Evolutionary conservation across 92 coral and sea anemone genomes (phyloP), one percentile per base, ranked within the genome.

Genomic region (Ricordea florida): DNA sequence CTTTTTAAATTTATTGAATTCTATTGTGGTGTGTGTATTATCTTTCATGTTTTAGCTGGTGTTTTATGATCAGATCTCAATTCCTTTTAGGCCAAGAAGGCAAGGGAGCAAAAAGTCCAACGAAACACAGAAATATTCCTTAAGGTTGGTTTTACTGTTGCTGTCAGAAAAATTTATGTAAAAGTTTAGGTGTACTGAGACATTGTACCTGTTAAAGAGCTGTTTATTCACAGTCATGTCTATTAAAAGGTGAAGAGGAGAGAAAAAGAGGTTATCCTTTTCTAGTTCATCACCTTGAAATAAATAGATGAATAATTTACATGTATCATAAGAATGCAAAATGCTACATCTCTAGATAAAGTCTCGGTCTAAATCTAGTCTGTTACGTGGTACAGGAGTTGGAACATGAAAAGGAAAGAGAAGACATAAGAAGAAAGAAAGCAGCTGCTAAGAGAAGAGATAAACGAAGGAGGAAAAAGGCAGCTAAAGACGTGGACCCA

Each of bases 401-500:
- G 25, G 99, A 96, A 58, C 91, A 88, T 40, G 99, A 96, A 66
- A 96, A 92, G 73, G 97, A 89, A 44, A 84, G 90, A 25, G 96
- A 96, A 66, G 92, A 89, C 49, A 91, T 91, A 61, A 71, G 94
- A 29, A 96, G 92, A 85, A 96, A 96, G 77, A 92, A 92, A 74
- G 97, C 92, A 26, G 99, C 99, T 6, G 99, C 97, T 1, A 96
- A 96, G 33, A 71, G 97, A 18, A 49, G 99, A 74, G 99, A 96
- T 80, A 96, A 96, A 47, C 83, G 97, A 8, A 83, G 89, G 48
- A 84, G 94, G 76, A 81, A 89, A 30, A 96, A 96, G 62, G 97
- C 93, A 20, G 97, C 97, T 0, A 89, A 76, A 53, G 99, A 96
- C 52, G 72, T 49, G 35, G 97, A 96, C 45, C 68, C 31, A 21